Conservation (phyloP, 2,888 invertebrate genomes). For the Mesorhabditis belari region DNA sequence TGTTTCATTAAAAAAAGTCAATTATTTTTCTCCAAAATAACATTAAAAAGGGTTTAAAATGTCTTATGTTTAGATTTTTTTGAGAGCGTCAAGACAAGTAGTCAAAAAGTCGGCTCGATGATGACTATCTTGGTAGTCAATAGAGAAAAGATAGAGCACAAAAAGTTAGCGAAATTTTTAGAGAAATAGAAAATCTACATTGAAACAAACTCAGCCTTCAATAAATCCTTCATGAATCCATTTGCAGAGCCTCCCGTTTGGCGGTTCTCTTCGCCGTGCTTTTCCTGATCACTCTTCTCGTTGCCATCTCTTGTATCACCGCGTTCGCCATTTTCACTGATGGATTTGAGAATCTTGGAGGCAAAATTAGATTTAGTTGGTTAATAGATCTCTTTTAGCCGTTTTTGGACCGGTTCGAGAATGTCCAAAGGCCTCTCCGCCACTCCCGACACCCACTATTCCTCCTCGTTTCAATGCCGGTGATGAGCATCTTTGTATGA, state of each 20-base stretch:
- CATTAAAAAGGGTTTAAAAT: too few relatives aligned
- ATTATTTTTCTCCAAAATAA: too few relatives aligned
- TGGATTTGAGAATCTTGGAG: constrained; percentile 27
- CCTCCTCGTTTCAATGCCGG: neutral
- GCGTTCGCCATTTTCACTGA: constrained; percentile 34
- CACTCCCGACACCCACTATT: constrained; percentile 6
- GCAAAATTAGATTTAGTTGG: constrained; percentile 5
- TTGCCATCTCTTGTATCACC: constrained; percentile 28
- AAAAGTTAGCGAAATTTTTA: neutral
- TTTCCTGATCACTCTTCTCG: constrained; percentile 27
- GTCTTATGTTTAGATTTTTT: too few relatives aligned
- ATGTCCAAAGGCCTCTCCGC: neutral
- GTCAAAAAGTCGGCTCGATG: too few relatives aligned
- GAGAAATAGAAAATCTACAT: constrained; percentile 7
- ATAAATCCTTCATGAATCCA: too few relatives aligned
- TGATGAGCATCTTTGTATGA: neutral
- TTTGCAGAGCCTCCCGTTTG: constrained; percentile 21
- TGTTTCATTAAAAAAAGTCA: too few relatives aligned
- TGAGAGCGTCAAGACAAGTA: too few relatives aligned
- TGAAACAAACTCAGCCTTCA: neutral
- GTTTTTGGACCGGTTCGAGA: neutral
- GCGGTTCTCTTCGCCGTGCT: constrained; percentile 35
- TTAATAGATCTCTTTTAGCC: neutral
- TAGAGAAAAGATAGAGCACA: too few relatives aligned
- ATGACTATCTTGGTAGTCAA: too few relatives aligned